Conservation (phyloP, 2,888 invertebrate species). For the Megamerina dolium region DNA sequence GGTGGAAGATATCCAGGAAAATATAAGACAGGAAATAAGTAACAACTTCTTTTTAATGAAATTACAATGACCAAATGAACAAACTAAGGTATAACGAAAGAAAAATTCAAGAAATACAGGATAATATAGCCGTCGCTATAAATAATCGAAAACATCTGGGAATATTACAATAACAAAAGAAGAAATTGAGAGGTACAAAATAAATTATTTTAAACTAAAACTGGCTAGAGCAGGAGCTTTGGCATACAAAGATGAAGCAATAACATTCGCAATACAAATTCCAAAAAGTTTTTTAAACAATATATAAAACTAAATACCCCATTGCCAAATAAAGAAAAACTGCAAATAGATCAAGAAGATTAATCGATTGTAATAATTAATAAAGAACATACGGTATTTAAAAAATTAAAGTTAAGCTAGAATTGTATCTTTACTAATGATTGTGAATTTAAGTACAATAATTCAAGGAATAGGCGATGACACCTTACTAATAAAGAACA, state of each 20-base stretch:
- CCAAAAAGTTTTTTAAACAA: slow-evolving; percentile 1
- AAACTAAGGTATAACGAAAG: too few relatives aligned
- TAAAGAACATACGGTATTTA: not conserved
- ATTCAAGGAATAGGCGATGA: slow-evolving; percentile 1
- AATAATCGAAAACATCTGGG: not conserved
- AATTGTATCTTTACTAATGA: slow-evolving; percentile 5
- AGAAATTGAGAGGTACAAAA: slow-evolving; percentile 6
- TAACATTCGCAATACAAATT: slow-evolving; percentile 1
- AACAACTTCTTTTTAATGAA: slow-evolving; percentile 3
- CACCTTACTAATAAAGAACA: slow-evolving; percentile 4
- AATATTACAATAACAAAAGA: slow-evolving; percentile 8
- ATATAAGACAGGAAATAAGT: not conserved
- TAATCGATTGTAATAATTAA: slow-evolving; percentile 5
- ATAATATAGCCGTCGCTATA: slow-evolving; percentile 7
- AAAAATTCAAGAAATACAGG: slow-evolving; percentile 3
- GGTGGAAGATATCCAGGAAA: not conserved
- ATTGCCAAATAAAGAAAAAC: slow-evolving; percentile 6
- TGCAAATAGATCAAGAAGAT: slow-evolving; percentile 2
- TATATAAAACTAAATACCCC: slow-evolving; percentile 7
- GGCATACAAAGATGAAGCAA: slow-evolving; percentile 1
- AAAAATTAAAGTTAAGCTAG: slow-evolving; percentile 6
- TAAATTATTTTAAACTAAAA: slow-evolving; percentile 6
- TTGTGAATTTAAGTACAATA: slow-evolving; percentile 5
- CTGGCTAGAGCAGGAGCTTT: slow-evolving; percentile 1
- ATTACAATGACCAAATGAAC: not conserved